A percentile compares a stretch with the other conserved stretches of the same genome.
Evolutionary conservation across 1,140 invertebrate genomes (phyloP).

Genomic region (Copidosoma floridanum): DNA sequence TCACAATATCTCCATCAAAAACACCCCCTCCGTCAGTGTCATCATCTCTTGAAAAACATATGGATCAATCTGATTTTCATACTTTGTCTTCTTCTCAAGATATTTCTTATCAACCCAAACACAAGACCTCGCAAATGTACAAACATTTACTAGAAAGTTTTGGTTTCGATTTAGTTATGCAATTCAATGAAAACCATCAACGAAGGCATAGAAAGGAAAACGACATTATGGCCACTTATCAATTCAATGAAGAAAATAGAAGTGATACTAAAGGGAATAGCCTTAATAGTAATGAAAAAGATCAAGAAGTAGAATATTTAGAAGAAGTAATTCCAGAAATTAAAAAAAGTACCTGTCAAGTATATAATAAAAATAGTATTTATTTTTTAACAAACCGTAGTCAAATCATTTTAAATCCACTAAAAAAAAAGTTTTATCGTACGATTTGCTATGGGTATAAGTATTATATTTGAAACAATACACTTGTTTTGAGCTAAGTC

Average conservation of each 20-base stretch:
- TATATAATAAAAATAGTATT: slow-evolving; percentile 89
- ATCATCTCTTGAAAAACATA: slow-evolving; percentile 46
- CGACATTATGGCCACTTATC: slow-evolving; percentile 53
- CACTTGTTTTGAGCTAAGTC: too few relatives aligned
- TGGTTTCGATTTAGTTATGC: slow-evolving; percentile 94
- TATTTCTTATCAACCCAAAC: slow-evolving; percentile 56
- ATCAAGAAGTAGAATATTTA: slow-evolving; percentile 58
- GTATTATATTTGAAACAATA: too few relatives aligned
- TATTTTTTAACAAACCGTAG: too few relatives aligned
- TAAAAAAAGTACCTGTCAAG: slow-evolving; percentile 73
- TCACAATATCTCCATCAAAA: slow-evolving; percentile 45
- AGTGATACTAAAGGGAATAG: slow-evolving; percentile 50
- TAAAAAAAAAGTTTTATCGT: too few relatives aligned
- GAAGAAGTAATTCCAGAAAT: slow-evolving; percentile 64
- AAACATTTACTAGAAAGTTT: slow-evolving; percentile 89
- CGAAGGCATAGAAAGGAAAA: slow-evolving; percentile 63
- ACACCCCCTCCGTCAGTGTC: slow-evolving; percentile 53
- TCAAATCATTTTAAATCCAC: too few relatives aligned
- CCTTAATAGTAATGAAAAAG: too few relatives aligned
- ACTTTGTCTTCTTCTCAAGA: slow-evolving; percentile 56
- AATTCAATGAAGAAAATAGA: slow-evolving; percentile 57
- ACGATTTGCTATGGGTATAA: too few relatives aligned
- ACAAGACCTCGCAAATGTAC: slow-evolving; percentile 77
- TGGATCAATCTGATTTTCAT: slow-evolving; percentile 41
- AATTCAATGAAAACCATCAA: slow-evolving; percentile 91